Evolutionary conservation across 2,113 vertebrate species (phyloP), one percentile per base, ranked within the genome.

Genomic region (Phalacrocorax brasilianus): DNA sequence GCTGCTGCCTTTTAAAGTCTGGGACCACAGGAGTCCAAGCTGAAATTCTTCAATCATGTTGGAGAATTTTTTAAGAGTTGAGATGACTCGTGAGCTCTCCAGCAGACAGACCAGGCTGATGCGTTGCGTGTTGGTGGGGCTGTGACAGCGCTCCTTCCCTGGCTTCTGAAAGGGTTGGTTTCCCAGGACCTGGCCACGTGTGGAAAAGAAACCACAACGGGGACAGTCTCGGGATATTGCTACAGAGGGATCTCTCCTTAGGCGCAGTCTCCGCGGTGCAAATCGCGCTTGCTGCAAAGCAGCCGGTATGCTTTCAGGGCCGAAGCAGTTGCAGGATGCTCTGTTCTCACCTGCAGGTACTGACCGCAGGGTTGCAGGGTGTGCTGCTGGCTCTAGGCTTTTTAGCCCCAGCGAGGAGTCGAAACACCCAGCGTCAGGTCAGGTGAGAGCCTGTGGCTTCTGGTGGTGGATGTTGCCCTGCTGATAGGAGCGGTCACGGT

Each of bases 361-460:
- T 32, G 42, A 18, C 14, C 0, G 0, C 5, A 42, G 0, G 10
- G 0, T 1, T 14, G 88, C 74, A 24, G 42, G 0, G 11, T 11
- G 6, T 2, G 63, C 40, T 22, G 11, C 56, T 47, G 82, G 6
- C 7, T 12, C 80, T 11, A 40, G 21, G 35, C 35, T n/a, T 3
- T 40, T 38, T 3, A 47, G 11, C 42, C 27, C 21, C 56, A 8
- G 5, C 0, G 0, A 47, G 79, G 38, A 27, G 55, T 8, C 7
- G 2, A 8, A 58, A 12, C 7, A 4, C 58, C 11, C 35, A 7
- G 3, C 0, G 0, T 45, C 11, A 2, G 59, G 16, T 24, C 42
- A 24, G 70, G 26, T 0, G 1, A 27, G 42, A 74, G 52, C 38
- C 44, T 45, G 3, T 2, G 4, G 58, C 40, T 86, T 42, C 45